Evolutionary conservation across 1,140 invertebrate species (phyloP), one percentile per base, ranked within the genome.

Genomic region (Drosophila carrolli): DNA sequence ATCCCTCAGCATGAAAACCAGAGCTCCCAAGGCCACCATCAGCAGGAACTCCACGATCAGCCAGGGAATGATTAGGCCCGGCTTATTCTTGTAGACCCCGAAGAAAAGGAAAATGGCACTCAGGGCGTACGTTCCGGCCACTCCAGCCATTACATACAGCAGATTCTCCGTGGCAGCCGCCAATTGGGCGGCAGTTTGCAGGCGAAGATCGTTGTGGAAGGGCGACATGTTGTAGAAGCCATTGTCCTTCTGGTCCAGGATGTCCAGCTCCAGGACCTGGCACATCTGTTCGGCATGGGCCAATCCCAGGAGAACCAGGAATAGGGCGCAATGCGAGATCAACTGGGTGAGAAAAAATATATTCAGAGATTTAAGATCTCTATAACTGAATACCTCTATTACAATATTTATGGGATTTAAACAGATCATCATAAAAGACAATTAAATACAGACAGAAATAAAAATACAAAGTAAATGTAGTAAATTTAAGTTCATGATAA

Each of bases 231-330:
- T 86, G 9, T 92, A 92, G 66, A 85, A 91, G 0, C 86, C 91
- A 58, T 76, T 85, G 27, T 92, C 90, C 73, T 91, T 90, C 40
- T 92, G 91, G 74, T 92, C 91, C 63, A 85, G 54, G 41, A 92
- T 92, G 40, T 92, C 91, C 61, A 90, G 38, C n/a, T 82, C 82
- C 5, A 92, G 61, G 50, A 91, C 71, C 14, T 78, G 75, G 16
- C 84, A 81, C 80, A 92, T 91, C 74, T 92, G 89, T 46, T 92
- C 91, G 9, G 89, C 91, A 90, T 92, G 89, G 1, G 89, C 89
- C 19, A 92, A 50, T 14, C 91, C 90, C 10, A 92, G 38, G 1
- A 92, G 65, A 13, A 92, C 84, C 54, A 92, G 47, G 46, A 92
- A 92, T 7, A 92, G 74, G 13, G 88, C 47, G 13, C 91, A 81